These are phyloP conservation scores for Dromius quadrimaculatus DNA, from an alignment of 2,888 invertebrate species.

Conservation along the genomic window DNA sequence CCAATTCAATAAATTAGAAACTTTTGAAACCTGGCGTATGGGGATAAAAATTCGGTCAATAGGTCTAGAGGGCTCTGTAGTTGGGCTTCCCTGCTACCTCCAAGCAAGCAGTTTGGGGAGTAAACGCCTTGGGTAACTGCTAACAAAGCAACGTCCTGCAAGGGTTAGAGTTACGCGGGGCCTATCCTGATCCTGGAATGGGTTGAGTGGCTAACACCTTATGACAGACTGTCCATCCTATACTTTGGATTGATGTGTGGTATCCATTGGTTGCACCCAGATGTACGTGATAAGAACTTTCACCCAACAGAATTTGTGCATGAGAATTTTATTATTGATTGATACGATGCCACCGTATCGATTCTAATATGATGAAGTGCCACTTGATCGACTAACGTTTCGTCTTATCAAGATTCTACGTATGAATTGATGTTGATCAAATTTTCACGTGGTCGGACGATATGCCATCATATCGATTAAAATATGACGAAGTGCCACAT, in stretches of 20 bases:
- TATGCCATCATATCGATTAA: too few species aligned
- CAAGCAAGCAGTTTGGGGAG: conserved; percentile 12
- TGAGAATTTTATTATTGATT: too few species aligned
- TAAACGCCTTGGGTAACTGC: conserved; percentile 13
- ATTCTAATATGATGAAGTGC: too few species aligned
- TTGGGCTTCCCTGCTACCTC: conserved; percentile 20
- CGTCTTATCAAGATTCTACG: too few species aligned
- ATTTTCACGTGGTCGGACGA: too few species aligned
- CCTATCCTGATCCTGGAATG: background rate
- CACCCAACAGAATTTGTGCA: background rate
- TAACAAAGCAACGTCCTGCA: conserved; percentile 4
- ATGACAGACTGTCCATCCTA: conserved; percentile 37
- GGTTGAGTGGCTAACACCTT: conserved; percentile 14
- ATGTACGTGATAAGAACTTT: conserved; percentile 3
- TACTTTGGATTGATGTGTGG: conserved; percentile 7
- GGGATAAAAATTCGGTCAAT: background rate
- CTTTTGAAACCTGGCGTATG: background rate
- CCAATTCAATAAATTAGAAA: background rate
- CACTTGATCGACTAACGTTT: too few species aligned
- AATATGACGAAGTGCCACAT: too few species aligned
- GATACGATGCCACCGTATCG: too few species aligned
- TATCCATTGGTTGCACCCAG: conserved; percentile 32
- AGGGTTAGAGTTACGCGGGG: conserved; percentile 6
- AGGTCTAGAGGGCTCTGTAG: background rate
- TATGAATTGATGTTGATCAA: too few species aligned